Evolutionary conservation across 2,888 invertebrate genomes (phyloP).

Genomic region (Aplocera efformata): DNA sequence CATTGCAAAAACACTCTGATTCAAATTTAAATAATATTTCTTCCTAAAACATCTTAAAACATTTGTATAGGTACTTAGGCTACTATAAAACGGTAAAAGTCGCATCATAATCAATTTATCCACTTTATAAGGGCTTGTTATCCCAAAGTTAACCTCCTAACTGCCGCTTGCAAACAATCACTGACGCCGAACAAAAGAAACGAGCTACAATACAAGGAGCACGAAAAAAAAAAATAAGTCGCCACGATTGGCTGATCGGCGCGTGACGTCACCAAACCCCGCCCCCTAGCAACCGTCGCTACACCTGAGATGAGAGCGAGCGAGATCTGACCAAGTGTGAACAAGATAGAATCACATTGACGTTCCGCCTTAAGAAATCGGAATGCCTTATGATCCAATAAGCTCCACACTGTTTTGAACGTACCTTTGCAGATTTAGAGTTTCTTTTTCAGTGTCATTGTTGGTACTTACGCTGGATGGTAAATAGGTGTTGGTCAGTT

Average conservation of each 20-base stretch:
- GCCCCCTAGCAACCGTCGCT: conserved; percentile 78
- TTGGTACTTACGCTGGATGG: conserved; percentile 25
- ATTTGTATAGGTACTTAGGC: too few relatives aligned
- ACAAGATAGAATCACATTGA: conserved; percentile 60
- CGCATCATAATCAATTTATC: conserved; percentile 36
- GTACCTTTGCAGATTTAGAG: fast-evolving
- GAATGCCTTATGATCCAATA: conserved; percentile 29
- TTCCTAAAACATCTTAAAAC: too few relatives aligned
- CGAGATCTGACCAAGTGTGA: conserved; percentile 52
- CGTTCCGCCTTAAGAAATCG: conserved; percentile 25
- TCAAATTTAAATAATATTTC: too few relatives aligned
- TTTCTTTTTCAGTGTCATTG: conserved; percentile 20
- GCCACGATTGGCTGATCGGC: conserved; percentile 56
- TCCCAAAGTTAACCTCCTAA: conserved; percentile 50
- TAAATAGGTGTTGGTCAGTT: conserved; percentile 58
- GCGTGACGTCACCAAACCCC: conserved; percentile 70
- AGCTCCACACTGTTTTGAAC: conserved; percentile 18
- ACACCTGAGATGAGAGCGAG: conserved; percentile 73
- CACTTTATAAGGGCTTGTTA: conserved; percentile 47
- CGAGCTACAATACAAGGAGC: conserved; percentile 57
- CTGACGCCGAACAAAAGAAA: conserved; percentile 59
- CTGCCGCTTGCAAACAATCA: conserved; percentile 43
- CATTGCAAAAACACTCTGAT: too few relatives aligned
- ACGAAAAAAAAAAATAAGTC: conserved; percentile 56
- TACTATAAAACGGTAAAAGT: conserved; percentile 24